Percentiles rank a stretch among this genome's conserved stretches.
phyloP scores from a whole-genome alignment of 2,888 invertebrate species.

The Caenorhabditis sp. region DNA sequence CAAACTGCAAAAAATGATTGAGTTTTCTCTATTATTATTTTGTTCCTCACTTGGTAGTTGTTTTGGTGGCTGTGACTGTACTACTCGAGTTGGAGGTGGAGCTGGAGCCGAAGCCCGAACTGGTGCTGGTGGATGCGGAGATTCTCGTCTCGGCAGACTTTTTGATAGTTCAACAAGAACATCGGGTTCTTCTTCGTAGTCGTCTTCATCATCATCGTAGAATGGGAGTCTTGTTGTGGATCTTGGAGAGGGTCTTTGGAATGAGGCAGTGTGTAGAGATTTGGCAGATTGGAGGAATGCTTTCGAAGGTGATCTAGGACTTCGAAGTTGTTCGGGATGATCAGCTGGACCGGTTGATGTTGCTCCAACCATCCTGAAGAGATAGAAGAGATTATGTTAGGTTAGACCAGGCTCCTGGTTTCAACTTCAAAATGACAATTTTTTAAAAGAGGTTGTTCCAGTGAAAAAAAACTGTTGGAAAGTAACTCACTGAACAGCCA shows the following conservation, averaged over 20 bases:
- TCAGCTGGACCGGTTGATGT: conserved; percentile 19
- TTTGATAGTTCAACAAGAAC: conserved; percentile 3
- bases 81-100: neutral
- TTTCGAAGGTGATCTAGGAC: neutral
- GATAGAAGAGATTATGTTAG: no score
- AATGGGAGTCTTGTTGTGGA: neutral
- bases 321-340: conserved; percentile 5
- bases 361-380: conserved; percentile 20
- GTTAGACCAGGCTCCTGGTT: no score
- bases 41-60: conserved; percentile 3
- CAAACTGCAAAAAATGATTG: conserved; percentile 14
- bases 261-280: no score
- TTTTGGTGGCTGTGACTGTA: no score
- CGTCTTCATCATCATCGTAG: conserved; percentile 5
- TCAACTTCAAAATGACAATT: neutral
- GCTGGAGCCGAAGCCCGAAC: neutral
- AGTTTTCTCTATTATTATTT: no score
- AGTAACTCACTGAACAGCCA: conserved; percentile 19
- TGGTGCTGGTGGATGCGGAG: neutral
- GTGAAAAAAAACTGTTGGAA: neutral
- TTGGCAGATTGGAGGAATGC: no score
- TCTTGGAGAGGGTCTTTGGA: conserved; percentile 12
- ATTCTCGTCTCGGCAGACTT: neutral
- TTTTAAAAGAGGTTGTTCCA: neutral
- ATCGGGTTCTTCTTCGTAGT: conserved; percentile 18